A percentile compares a stretch with the other conserved stretches of the same genome.
Conservation (phyloP, 1,140 invertebrate genomes). For the Pissodes strobi region DNA sequence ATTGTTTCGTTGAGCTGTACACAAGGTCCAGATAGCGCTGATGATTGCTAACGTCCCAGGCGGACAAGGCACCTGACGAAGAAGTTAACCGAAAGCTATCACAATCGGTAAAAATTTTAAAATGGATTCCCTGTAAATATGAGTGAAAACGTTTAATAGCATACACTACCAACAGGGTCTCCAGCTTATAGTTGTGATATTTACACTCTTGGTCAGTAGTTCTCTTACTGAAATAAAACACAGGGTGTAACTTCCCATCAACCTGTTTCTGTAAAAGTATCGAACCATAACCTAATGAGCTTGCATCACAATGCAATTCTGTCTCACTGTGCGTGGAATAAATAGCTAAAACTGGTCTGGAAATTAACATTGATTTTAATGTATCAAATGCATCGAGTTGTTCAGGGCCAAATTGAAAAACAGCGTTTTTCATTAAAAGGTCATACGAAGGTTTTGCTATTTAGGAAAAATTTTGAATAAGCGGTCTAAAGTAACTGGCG, state of each 20-base stretch:
- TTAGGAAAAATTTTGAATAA: conserved; percentile 30
- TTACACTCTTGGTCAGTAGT: conserved; percentile 11
- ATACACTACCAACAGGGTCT: conserved; percentile 12
- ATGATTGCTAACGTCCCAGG: too few relatives aligned
- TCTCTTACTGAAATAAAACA: conserved; percentile 18
- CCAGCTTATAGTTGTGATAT: conserved; percentile 53
- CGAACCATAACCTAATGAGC: conserved; percentile 10
- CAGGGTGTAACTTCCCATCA: conserved; percentile 8
- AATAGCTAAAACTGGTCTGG: conserved; percentile 12
- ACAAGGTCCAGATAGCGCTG: too few relatives aligned
- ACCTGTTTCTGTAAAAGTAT: conserved; percentile 19
- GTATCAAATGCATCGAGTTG: neutral
- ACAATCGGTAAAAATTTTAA: conserved; percentile 16
- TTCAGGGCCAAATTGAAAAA: neutral
- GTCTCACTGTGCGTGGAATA: conserved; percentile 14
- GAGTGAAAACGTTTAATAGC: conserved; percentile 34
- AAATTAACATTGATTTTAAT: conserved; percentile 9
- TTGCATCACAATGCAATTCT: conserved; percentile 27
- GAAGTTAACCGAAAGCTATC: neutral
- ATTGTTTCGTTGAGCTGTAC: too few relatives aligned
- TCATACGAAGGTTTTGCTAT: conserved; percentile 33
- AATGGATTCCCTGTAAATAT: conserved; percentile 33
- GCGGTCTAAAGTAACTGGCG: conserved; percentile 33
- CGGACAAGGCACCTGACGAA: too few relatives aligned
- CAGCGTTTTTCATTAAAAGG: conserved; percentile 28